Evolutionary conservation across 2,113 vertebrate genomes (phyloP), one percentile per base, ranked within the genome.

Genomic region (Scytalopus superciliaris): DNA sequence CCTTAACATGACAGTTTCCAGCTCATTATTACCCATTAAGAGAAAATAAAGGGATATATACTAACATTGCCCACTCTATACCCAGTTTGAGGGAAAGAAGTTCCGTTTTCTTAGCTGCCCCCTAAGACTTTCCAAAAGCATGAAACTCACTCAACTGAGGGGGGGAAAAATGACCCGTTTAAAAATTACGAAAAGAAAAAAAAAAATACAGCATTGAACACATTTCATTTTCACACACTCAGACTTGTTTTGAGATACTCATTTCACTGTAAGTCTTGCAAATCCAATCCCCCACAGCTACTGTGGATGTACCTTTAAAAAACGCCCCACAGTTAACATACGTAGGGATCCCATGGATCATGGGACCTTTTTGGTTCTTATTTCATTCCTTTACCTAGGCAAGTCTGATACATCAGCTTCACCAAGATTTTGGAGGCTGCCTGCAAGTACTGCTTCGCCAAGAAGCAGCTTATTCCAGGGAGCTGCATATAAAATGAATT

Each of bases 311-410:
- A 84, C 60, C 62, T 87, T 55, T 84, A 49, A 35, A 70, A 88
- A 75, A 74, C 4, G 25, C 16, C 42, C 79, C 94, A 66, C 72
- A 63, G 67, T 53, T 85, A 82, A 80, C 72, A 89, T 3, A 28
- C 2, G 0, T 14, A 31, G 87, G 88, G 79, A 92, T 89, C 93
- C 85, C 79, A 62, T 25, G 19, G 80, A 74, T 33, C 7, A 13
- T 6, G 35, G 56, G 77, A 89, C 84, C 92, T 94, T 90, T 94
- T 93, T 95, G 94, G 94, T 94, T 96, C 89, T 85, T 42, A 30
- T 89, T 88, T 90, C 63, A 70, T 77, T 90, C 42, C 62, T 93
- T 93, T 90, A 66, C 73, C 47, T 64, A 74, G 56, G 72, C 53
- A 81, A 77, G 17, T 57, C 79, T 87, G 57, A 87, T 66, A 57